A percentile compares a stretch with the other conserved stretches of the same genome.
These are phyloP conservation scores for Paraescarpia echinospica DNA, from an alignment of 1,140 invertebrate genomes.

Conservation along the genomic window DNA sequence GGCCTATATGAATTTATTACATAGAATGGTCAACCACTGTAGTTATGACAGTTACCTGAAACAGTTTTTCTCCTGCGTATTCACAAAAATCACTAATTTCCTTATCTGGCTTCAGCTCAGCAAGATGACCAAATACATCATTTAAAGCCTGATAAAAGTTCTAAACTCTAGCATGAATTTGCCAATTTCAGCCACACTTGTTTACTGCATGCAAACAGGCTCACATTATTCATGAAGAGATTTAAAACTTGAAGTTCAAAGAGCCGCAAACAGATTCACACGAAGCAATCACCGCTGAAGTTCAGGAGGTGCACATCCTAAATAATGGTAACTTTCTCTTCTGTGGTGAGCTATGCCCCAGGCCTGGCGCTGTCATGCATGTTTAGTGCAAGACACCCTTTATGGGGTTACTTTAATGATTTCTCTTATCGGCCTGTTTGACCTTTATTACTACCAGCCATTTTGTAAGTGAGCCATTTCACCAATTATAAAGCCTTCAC, in stretches of 20 bases:
- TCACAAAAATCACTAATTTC: neutral
- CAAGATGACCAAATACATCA: neutral
- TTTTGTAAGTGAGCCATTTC: neutral
- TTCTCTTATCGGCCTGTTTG: neutral
- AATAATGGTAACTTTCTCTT: neutral
- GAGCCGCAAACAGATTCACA: neutral
- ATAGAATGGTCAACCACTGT: neutral
- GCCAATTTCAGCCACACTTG: neutral
- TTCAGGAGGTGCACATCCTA: neutral
- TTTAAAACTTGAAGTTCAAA: neutral
- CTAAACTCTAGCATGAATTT: neutral
- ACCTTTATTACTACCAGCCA: neutral
- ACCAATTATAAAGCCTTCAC: constrained; percentile 1
- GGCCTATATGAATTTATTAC: neutral
- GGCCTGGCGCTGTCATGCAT: neutral
- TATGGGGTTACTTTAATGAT: constrained; percentile 1
- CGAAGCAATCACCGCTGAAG: neutral
- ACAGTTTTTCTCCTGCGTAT: neutral
- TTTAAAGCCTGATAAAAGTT: neutral
- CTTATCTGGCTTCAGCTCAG: neutral
- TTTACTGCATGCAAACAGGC: neutral
- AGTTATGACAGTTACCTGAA: neutral
- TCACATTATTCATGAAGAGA: neutral
- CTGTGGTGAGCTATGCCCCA: neutral
- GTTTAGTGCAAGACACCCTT: neutral